These are phyloP conservation scores for Mactra quadrangularis DNA, from an alignment of 1,140 invertebrate genomes.

Conservation along the genomic window DNA sequence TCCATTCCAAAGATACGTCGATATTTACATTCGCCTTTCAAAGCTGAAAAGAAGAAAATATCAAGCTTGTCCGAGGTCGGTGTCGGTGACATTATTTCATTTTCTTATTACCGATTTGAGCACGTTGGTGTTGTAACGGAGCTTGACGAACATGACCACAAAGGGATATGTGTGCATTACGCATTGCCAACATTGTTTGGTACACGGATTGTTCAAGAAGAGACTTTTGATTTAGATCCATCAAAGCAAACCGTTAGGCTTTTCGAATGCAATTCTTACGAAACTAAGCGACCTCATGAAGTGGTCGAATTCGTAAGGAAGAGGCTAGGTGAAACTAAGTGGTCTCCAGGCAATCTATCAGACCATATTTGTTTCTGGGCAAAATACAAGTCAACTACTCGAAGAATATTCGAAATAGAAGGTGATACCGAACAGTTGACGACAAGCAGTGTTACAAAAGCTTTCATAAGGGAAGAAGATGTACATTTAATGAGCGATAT, in stretches of 20 bases:
- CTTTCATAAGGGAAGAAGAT: neutral
- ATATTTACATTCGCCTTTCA: neutral
- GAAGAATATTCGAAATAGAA: too few species aligned
- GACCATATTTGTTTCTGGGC: neutral
- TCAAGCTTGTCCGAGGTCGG: neutral
- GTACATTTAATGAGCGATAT: neutral
- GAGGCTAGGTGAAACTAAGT: slow-evolving; percentile 31
- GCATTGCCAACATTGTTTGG: neutral
- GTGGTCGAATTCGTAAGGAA: neutral
- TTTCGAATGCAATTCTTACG: neutral
- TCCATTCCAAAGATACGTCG: neutral
- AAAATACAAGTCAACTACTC: neutral
- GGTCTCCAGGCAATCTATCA: neutral
- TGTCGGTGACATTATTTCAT: neutral
- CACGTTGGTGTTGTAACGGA: neutral
- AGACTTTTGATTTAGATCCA: neutral
- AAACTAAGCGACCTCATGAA: neutral
- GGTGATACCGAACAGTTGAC: neutral
- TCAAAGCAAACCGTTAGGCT: neutral
- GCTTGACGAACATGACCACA: neutral
- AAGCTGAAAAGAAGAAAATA: neutral
- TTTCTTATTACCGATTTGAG: neutral
- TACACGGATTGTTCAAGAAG: neutral
- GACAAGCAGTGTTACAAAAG: neutral
- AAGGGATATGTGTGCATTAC: slow-evolving; percentile 6